phyloP scores from a whole-genome alignment of 2,888 invertebrate species.

The Drosophila leonis region DNA sequence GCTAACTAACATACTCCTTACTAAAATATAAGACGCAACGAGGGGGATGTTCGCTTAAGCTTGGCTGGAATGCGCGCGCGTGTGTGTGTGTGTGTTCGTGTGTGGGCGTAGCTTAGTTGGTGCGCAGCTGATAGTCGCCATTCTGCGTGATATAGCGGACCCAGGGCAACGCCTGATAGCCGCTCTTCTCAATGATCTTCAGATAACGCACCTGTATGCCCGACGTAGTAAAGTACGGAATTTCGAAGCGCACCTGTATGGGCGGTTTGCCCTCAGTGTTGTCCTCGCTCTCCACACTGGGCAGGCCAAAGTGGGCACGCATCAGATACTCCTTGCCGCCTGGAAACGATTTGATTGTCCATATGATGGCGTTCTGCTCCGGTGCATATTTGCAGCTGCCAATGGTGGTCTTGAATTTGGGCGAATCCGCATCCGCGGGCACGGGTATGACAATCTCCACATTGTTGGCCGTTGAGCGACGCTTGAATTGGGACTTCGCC shows the following conservation, averaged over 20 bases:
- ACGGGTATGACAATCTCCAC: slow-evolving; percentile 99
- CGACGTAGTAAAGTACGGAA: slow-evolving; percentile 99
- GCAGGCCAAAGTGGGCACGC: slow-evolving; percentile 98
- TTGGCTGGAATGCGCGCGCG: slow-evolving; percentile 66
- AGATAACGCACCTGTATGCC: slow-evolving; percentile 94
- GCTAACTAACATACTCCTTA: slow-evolving; percentile 51
- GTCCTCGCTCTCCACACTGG: slow-evolving; percentile 97
- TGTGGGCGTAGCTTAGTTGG: slow-evolving; percentile 88
- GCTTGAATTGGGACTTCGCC: slow-evolving; percentile 98
- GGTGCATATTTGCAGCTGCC: slow-evolving; percentile 99
- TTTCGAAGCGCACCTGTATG: slow-evolving; percentile 99
- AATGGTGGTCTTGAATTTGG: slow-evolving; percentile 98
- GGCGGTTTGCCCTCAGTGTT: slow-evolving; percentile 96
- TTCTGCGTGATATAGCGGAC: slow-evolving; percentile 99
- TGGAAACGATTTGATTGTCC: slow-evolving; percentile 99
- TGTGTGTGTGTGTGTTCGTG: slow-evolving; percentile 13
- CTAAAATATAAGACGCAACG: slow-evolving; percentile 36
- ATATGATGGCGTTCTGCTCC: slow-evolving; percentile 97
- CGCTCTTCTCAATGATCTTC: slow-evolving; percentile 98
- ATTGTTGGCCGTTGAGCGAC: slow-evolving; percentile 98
- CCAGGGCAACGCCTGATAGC: slow-evolving; percentile 99
- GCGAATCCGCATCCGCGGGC: slow-evolving; percentile 98
- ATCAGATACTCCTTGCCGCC: slow-evolving; percentile 99
- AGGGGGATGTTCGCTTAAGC: slow-evolving; percentile 54
- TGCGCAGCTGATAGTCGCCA: slow-evolving; percentile 98